Evolutionary conservation across 2,888 invertebrate genomes (phyloP).

Genomic region (Hofmannophila pseudospretella): DNA sequence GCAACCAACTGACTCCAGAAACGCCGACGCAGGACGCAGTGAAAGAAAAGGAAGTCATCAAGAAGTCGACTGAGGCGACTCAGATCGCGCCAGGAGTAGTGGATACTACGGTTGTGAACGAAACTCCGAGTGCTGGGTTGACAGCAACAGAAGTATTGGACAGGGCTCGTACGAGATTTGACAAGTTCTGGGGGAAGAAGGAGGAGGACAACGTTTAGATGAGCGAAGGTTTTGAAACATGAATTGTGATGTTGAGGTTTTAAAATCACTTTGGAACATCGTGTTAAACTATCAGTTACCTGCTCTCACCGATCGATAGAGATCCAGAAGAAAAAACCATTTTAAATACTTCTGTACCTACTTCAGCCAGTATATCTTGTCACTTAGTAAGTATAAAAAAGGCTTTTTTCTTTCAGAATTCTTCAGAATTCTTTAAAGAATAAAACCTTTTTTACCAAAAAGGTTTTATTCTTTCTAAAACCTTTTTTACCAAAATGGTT

Average conservation of each 20-base stretch:
- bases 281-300: too few species aligned
- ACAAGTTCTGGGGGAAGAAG: conserved; percentile 89
- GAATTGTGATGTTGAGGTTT: neutral
- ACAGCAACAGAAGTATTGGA: conserved; percentile 86
- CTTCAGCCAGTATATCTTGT: too few species aligned
- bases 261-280: too few species aligned
- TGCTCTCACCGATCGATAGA: too few species aligned
- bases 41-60: conserved; percentile 58
- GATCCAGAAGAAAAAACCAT: too few species aligned
- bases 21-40: conserved; percentile 54
- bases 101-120: conserved; percentile 73
- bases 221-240: neutral
- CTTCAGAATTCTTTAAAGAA: too few species aligned
- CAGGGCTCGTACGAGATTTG: conserved; percentile 89
- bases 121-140: conserved; percentile 70
- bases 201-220: conserved; percentile 78
- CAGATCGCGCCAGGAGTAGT: conserved; percentile 76
- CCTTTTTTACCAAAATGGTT: too few species aligned
- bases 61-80: conserved; percentile 67
- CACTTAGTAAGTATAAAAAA: too few species aligned
- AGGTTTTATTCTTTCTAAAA: too few species aligned
- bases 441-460: too few species aligned
- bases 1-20: conserved; percentile 62
- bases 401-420: too few species aligned
- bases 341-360: too few species aligned